A percentile compares a stretch with the other conserved stretches of the same genome.
These are phyloP conservation scores for Polyommatus icarus DNA, from an alignment of 2,888 invertebrate genomes.

Conservation along the genomic window DNA sequence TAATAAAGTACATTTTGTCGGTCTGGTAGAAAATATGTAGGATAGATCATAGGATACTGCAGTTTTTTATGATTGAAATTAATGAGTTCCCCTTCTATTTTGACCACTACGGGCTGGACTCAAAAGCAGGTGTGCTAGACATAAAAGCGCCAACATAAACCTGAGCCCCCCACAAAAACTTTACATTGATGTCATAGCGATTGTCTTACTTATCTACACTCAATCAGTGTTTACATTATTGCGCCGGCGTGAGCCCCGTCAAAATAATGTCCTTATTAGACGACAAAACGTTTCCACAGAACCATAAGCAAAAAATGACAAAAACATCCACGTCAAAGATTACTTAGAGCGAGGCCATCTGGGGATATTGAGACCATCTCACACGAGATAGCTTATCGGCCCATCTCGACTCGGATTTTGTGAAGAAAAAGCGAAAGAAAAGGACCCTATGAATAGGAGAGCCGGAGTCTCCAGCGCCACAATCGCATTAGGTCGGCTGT, in stretches of 20 bases:
- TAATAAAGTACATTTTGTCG: background rate
- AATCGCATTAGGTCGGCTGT: constrained; percentile 73
- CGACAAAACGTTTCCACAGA: constrained; percentile 75
- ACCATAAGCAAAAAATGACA: constrained; percentile 73
- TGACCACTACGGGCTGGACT: constrained; percentile 11
- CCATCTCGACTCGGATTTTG: constrained; percentile 76
- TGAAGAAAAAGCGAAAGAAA: constrained; percentile 78
- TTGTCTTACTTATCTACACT: constrained; percentile 76
- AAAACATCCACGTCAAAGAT: constrained; percentile 73
- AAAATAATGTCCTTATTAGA: constrained; percentile 80
- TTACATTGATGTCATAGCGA: constrained; percentile 56
- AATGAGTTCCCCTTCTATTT: background rate
- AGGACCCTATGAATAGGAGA: constrained; percentile 77
- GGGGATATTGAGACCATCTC: constrained; percentile 80
- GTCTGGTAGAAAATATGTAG: no score
- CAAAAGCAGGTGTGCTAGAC: constrained; percentile 22
- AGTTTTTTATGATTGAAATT: background rate
- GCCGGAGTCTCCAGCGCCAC: constrained; percentile 70
- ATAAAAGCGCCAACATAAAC: constrained; percentile 20
- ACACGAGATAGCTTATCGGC: constrained; percentile 75
- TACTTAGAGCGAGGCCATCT: constrained; percentile 76
- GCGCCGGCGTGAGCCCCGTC: constrained; percentile 71
- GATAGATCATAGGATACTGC: background rate
- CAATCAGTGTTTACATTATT: constrained; percentile 79
- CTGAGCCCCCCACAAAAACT: constrained; percentile 46